A percentile compares a stretch with the other conserved stretches of the same genome.
Evolutionary conservation across 2,888 invertebrate genomes (phyloP).

Genomic region (Caenorhabditis sulstoni): DNA sequence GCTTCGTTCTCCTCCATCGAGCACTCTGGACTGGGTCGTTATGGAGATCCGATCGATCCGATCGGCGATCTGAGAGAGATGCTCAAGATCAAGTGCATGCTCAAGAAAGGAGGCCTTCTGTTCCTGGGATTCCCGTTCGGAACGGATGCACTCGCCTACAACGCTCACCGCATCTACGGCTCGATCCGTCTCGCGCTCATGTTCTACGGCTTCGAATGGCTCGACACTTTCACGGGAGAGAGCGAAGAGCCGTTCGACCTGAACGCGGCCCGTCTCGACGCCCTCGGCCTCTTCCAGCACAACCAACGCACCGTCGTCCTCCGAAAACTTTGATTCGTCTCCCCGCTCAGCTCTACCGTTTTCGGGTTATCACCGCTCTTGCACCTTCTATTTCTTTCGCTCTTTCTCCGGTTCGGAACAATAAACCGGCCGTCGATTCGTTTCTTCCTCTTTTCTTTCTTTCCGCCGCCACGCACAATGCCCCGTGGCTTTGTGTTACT

Average conservation of each 20-base stretch:
- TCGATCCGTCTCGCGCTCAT: slow-evolving; percentile 45
- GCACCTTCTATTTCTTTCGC: background rate
- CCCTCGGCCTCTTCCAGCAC: background rate
- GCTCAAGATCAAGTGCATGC: slow-evolving; percentile 54
- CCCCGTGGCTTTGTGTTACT: slow-evolving; percentile 32
- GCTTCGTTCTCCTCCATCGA: slow-evolving; percentile 63
- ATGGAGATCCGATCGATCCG: slow-evolving; percentile 62
- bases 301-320: slow-evolving; percentile 32
- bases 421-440: slow-evolving; percentile 24
- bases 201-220: slow-evolving; percentile 44
- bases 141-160: slow-evolving; percentile 39
- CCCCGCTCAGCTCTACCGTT: background rate
- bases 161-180: slow-evolving; percentile 49
- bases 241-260: slow-evolving; percentile 18
- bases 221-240: slow-evolving; percentile 25
- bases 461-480: slow-evolving; percentile 23
- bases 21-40: slow-evolving; percentile 61
- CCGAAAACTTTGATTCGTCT: slow-evolving; percentile 31
- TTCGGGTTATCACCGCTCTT: slow-evolving; percentile 1
- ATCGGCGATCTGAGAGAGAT: slow-evolving; percentile 63
- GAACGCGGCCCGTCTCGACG: slow-evolving; percentile 1
- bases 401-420: slow-evolving; percentile 34
- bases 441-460: slow-evolving; percentile 4
- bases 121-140: slow-evolving; percentile 56
- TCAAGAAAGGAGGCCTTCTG: slow-evolving; percentile 55